Conservation (phyloP, 37 sponge, comb jelly and placozoan genomes). For the Corticium candelabrum region DNA sequence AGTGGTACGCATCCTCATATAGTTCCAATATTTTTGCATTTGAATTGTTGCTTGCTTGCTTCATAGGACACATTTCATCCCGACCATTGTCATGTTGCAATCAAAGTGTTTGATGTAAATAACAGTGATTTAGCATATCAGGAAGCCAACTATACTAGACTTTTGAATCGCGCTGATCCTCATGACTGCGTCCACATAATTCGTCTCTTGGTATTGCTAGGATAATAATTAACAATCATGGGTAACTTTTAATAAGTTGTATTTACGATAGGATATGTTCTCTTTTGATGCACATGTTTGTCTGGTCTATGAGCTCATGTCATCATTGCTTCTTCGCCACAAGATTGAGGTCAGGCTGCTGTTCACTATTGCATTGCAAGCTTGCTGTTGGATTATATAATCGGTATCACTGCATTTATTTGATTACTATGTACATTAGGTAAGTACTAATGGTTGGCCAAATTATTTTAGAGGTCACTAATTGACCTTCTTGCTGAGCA, state of each 20-base stretch:
- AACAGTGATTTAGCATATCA: too few relatives aligned
- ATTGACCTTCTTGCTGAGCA: too few relatives aligned
- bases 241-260: background rate
- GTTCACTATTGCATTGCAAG: too few relatives aligned
- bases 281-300: background rate
- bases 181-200: background rate
- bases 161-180: background rate
- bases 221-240: background rate
- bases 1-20: background rate
- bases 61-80: background rate
- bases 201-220: background rate
- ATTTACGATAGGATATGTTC: background rate
- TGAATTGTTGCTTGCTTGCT: too few relatives aligned
- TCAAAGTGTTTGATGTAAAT: background rate
- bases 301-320: background rate
- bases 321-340: background rate
- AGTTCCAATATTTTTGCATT: too few relatives aligned
- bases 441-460: too few relatives aligned
- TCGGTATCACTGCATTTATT: too few relatives aligned
- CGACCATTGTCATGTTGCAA: background rate
- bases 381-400: too few relatives aligned
- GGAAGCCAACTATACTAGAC: background rate
- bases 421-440: too few relatives aligned
- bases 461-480: too few relatives aligned
- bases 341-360: background rate